Evolutionary conservation across 2,888 invertebrate species (phyloP), one percentile per base, ranked within the genome.

Genomic region (Iphiclides podalirius): DNA sequence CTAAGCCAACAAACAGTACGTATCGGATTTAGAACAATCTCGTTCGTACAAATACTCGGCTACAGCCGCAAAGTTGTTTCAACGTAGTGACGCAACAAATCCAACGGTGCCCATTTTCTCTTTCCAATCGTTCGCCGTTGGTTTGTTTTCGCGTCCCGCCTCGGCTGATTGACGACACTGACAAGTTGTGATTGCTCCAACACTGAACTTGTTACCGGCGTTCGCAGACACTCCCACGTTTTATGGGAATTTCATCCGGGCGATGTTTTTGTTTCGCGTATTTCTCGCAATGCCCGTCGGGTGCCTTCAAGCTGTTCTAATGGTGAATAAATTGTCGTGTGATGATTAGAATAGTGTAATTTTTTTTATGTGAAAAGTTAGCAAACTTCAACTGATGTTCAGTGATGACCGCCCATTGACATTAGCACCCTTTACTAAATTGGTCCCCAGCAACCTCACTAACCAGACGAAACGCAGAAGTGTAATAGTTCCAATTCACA

Each of bases 51-150:
- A n/a, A n/a, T n/a, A n/a, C n/a, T 59, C 59, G 61, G 53, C 63
- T 59, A 54, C 58, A 55, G 41, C 54, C 36, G 48, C 47, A 52
- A 60, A 66, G 59, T 67, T 65, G 67, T 67, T 66, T 64, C 65
- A 63, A 61, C 54, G 57, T 61, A 57, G 66, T 70, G 71, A 69
- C 68, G 65, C 61, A 66, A 69, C 69, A 65, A 66, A 67, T 64
- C 63, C 64, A 63, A 60, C 64, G 61, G 67, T 67, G 63, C 59
- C 63, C 70, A 67, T 72, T 72, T 69, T 65, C 68, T 65, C 63
- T 67, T 66, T 64, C 55, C 68, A 61, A 67, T 69, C 68, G 69
- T 70, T 72, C 58, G 61, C 49, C 41, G 55, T 55, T 55, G 33
- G 57, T 58, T 64, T 65, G 67, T 69, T 70, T 67, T 66, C 63